A percentile compares a stretch with the other conserved stretches of the same genome.
These are phyloP conservation scores for Peromyscus melanophrys DNA, from an alignment of 2,797 vertebrate genomes.

Conservation along the genomic window DNA sequence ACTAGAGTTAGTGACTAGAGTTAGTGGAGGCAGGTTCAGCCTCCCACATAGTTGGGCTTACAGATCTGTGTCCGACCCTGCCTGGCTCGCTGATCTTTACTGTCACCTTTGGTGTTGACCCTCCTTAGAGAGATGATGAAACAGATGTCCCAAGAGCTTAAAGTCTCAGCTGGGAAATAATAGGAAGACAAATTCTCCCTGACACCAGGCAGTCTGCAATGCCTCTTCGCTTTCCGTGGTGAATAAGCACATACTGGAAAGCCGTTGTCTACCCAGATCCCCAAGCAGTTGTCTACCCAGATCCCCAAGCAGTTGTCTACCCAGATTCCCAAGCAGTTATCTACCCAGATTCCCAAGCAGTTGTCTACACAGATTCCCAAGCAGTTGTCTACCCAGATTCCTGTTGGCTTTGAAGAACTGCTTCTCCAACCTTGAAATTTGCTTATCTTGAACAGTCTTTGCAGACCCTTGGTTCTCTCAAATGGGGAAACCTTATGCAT, in stretches of 20 bases:
- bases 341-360: too few relatives aligned
- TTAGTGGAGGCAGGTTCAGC: background rate
- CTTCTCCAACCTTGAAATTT: background rate
- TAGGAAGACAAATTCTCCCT: background rate
- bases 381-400: background rate
- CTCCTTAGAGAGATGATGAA: slow-evolving; percentile 39
- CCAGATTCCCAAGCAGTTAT: too few relatives aligned
- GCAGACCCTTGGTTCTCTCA: background rate
- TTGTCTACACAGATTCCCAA: too few relatives aligned
- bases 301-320: too few relatives aligned
- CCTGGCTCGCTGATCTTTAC: slow-evolving; percentile 12
- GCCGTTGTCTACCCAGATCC: background rate
- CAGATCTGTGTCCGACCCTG: background rate
- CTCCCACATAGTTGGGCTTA: background rate
- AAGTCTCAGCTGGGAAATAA: background rate
- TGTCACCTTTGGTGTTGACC: background rate
- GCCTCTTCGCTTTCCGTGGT: background rate
- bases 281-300: background rate
- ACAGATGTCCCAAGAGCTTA: background rate
- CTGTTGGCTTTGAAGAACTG: background rate
- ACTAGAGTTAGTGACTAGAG: background rate
- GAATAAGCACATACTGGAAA: background rate
- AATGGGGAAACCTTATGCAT: background rate
- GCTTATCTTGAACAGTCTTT: background rate
- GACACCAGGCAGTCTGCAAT: background rate